phyloP scores from a whole-genome alignment of 2,888 invertebrate species.

The Trypoxylon attenuatum region DNA sequence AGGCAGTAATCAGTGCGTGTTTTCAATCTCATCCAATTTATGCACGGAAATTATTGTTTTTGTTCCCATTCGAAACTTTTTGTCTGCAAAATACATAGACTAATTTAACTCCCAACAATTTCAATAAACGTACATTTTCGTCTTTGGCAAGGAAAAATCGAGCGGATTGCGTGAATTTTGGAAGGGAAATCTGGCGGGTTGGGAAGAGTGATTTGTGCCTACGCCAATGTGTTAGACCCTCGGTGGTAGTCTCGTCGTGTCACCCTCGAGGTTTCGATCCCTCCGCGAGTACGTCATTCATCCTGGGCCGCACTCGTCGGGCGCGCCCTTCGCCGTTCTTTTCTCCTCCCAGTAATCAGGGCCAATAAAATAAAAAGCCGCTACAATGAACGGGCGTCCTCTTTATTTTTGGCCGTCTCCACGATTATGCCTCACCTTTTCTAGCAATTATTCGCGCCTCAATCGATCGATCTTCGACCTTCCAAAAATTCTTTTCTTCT shows the following conservation, averaged over 20 bases:
- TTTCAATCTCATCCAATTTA: no score
- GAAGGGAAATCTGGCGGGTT: no score
- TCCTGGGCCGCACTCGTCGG: not conserved
- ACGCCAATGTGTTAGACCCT: not conserved
- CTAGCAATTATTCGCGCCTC: not conserved
- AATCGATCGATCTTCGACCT: not conserved
- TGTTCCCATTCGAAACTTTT: no score
- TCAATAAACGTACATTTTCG: no score
- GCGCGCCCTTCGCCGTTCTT: not conserved
- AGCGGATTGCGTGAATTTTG: no score
- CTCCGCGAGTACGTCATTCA: not conserved
- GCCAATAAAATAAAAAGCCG: constrained; percentile 1
- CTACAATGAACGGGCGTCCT: not conserved
- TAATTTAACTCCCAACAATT: no score
- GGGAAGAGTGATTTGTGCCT: no score
- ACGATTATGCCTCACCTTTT: constrained; percentile 10
- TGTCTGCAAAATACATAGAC: no score
- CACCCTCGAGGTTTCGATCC: not conserved
- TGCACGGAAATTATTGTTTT: no score
- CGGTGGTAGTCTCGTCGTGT: not conserved
- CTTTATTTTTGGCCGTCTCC: not conserved
- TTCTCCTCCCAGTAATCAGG: not conserved
- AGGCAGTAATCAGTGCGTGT: no score
- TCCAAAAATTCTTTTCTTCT: not conserved
- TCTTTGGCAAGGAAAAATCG: no score